Evolutionary conservation across 2,797 vertebrate genomes (phyloP).

Genomic region (Oryzias sinensis): DNA sequence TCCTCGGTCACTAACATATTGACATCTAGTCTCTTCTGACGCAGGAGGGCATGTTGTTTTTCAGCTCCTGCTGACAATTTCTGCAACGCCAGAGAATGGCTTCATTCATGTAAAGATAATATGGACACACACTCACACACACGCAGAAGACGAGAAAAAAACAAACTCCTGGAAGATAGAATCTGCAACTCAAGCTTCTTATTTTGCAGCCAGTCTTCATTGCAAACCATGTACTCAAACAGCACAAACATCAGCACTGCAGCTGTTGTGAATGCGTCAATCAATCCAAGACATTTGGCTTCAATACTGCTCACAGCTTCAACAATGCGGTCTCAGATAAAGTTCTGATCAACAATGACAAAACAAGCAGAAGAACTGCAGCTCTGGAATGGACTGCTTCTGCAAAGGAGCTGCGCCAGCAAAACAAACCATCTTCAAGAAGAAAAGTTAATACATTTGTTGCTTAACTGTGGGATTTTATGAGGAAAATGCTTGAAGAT

Average conservation of each 20-base stretch:
- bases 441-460: too few relatives aligned
- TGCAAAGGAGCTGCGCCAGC: too few relatives aligned
- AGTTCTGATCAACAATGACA: not conserved
- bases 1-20: slow-evolving; percentile 51
- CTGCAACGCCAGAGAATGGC: slow-evolving; percentile 33
- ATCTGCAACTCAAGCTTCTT: slow-evolving; percentile 16
- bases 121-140: too few relatives aligned
- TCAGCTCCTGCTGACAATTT: slow-evolving; percentile 27
- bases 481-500: too few relatives aligned
- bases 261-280: not conserved
- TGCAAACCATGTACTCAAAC: slow-evolving; percentile 7
- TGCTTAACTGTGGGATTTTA: too few relatives aligned
- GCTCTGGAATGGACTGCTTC: too few relatives aligned
- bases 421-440: too few relatives aligned
- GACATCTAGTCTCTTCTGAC: slow-evolving; percentile 64
- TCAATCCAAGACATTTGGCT: not conserved
- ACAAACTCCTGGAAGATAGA: slow-evolving; percentile 19
- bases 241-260: slow-evolving; percentile 9
- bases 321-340: not conserved
- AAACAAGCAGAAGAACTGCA: not conserved
- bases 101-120: slow-evolving; percentile 20
- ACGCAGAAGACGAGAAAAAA: slow-evolving; percentile 13
- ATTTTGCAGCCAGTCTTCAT: slow-evolving; percentile 7
- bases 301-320: not conserved
- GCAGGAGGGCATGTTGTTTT: slow-evolving; percentile 58